Evolutionary conservation across 2,113 vertebrate species (phyloP).

Genomic region (Litocranius walleri): DNA sequence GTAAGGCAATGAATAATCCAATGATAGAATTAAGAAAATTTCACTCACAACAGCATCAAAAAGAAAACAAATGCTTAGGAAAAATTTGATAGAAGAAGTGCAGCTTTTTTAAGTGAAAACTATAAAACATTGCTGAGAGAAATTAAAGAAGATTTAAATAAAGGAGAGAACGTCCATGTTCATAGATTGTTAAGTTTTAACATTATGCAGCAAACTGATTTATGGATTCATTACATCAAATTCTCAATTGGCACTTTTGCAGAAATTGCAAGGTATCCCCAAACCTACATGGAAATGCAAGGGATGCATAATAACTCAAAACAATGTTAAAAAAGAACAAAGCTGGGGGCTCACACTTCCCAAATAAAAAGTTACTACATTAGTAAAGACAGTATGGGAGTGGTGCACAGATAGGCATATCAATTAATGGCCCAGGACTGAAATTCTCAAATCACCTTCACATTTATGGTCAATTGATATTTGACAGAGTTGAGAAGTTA

Average conservation of each 20-base stretch:
- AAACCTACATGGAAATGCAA: not conserved
- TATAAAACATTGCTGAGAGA: not conserved
- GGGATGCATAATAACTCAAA: not conserved
- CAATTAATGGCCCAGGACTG: not conserved
- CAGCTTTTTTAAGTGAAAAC: not conserved
- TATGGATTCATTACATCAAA: not conserved
- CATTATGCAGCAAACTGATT: not conserved
- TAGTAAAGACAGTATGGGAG: not conserved
- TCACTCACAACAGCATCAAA: not conserved
- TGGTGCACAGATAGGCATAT: not conserved
- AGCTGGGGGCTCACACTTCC: not conserved
- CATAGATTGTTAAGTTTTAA: not conserved
- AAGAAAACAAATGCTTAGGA: not conserved
- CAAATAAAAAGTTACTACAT: not conserved
- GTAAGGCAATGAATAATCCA: not conserved
- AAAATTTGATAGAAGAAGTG: not conserved
- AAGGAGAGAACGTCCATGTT: not conserved
- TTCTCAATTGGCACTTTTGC: not conserved
- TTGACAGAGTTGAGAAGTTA: not conserved
- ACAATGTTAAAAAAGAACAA: not conserved
- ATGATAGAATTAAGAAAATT: constrained; percentile 7
- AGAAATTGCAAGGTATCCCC: not conserved
- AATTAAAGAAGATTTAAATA: not conserved
- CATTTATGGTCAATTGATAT: not conserved
- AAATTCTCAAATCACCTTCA: not conserved